These are phyloP conservation scores for Oscheius onirici DNA, from an alignment of 2,888 invertebrate species.

Conservation along the genomic window DNA sequence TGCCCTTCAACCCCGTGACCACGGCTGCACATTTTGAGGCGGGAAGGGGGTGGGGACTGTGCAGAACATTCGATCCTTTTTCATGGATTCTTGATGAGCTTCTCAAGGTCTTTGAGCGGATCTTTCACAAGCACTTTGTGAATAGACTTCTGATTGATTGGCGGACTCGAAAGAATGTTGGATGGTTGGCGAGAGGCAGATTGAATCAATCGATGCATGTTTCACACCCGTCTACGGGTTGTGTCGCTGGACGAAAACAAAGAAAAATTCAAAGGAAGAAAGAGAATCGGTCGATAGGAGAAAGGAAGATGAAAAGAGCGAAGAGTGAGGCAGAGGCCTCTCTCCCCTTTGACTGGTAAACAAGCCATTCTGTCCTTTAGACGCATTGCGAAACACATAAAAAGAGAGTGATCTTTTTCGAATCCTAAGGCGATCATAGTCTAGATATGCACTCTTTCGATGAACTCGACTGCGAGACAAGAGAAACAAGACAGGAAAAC, in stretches of 20 bases:
- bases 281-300: not conserved
- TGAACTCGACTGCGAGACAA: not conserved
- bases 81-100: too few relatives aligned
- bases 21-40: too few relatives aligned
- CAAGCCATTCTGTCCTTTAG: not conserved
- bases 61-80: too few relatives aligned
- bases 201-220: not conserved
- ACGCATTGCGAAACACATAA: not conserved
- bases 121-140: too few relatives aligned
- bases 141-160: too few relatives aligned
- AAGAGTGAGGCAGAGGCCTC: constrained; percentile 1
- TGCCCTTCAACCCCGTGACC: too few relatives aligned
- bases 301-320: constrained; percentile 17
- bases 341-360: too few relatives aligned
- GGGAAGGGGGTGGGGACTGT: too few relatives aligned
- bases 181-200: not conserved
- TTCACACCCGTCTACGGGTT: not conserved
- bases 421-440: too few relatives aligned
- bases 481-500: not conserved
- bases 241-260: not conserved
- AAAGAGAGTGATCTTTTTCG: not conserved
- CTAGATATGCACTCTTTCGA: not conserved
- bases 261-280: not conserved
- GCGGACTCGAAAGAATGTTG: not conserved
- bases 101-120: too few relatives aligned